Evolutionary conservation across 2,797 vertebrate genomes (phyloP).

Genomic region (Strix occidentalis): DNA sequence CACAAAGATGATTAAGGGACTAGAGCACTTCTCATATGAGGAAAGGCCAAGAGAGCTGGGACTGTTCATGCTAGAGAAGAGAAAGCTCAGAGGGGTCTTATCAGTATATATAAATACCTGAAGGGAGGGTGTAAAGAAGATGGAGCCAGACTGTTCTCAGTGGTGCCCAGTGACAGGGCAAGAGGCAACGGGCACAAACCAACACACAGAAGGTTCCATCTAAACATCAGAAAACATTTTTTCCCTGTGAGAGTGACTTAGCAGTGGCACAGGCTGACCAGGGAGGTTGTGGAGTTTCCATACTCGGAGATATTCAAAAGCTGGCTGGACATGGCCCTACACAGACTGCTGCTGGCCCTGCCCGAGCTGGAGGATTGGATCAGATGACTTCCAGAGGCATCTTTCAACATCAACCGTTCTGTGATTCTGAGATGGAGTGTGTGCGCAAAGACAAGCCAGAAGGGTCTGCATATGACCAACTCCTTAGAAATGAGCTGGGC

Average conservation of each 20-base stretch:
- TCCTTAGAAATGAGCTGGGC: not conserved
- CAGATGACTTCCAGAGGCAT: not conserved
- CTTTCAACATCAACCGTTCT: not conserved
- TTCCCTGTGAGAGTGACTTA: not conserved
- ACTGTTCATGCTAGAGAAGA: not conserved
- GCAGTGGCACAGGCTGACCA: not conserved
- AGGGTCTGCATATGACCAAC: not conserved
- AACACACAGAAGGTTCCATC: not conserved
- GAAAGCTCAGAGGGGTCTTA: not conserved
- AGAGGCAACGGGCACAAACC: no score
- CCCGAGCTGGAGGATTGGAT: not conserved
- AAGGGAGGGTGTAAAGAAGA: not conserved
- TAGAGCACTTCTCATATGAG: not conserved
- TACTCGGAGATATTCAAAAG: not conserved
- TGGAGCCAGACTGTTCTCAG: not conserved
- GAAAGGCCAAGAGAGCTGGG: not conserved
- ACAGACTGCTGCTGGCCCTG: not conserved
- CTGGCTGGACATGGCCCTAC: no score
- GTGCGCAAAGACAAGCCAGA: not conserved
- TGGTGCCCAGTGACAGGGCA: no score
- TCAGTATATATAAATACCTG: not conserved
- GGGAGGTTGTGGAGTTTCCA: not conserved
- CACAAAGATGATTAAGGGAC: not conserved
- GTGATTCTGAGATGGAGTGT: not conserved
- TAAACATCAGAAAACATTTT: not conserved